These are phyloP conservation scores for Torymus auratus DNA, from an alignment of 2,888 invertebrate genomes.

Conservation along the genomic window DNA sequence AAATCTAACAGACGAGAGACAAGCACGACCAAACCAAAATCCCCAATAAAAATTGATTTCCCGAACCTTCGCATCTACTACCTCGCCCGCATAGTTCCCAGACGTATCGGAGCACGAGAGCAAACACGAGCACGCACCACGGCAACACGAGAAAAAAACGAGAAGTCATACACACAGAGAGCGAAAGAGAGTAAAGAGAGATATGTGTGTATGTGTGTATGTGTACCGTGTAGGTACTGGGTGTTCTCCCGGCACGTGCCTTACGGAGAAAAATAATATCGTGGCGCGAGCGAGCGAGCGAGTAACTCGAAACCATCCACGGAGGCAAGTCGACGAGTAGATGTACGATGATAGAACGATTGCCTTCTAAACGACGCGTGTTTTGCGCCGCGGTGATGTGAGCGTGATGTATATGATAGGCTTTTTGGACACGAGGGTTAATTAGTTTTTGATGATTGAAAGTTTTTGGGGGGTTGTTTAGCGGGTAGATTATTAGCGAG, in stretches of 20 bases:
- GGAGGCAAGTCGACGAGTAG: neutral
- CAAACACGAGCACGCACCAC: too few species aligned
- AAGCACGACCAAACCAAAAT: too few species aligned
- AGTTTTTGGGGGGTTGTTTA: too few species aligned
- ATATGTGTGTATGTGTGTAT: neutral
- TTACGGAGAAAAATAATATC: slow-evolving; percentile 59
- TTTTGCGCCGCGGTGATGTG: neutral
- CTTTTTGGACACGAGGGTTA: too few species aligned
- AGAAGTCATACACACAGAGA: neutral
- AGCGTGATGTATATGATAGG: too few species aligned
- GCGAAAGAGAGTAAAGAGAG: neutral
- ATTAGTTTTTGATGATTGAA: too few species aligned
- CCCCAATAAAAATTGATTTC: too few species aligned
- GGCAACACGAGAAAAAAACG: neutral
- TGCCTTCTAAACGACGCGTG: slow-evolving; percentile 22
- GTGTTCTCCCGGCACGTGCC: slow-evolving; percentile 62
- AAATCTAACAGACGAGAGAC: too few species aligned
- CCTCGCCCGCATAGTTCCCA: too few species aligned
- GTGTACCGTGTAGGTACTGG: neutral
- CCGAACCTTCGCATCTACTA: too few species aligned
- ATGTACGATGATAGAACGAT: slow-evolving; percentile 36
- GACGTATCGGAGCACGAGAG: too few species aligned
- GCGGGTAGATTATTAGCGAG: too few species aligned
- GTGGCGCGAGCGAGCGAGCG: slow-evolving; percentile 15
- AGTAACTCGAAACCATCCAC: slow-evolving; percentile 19